Evolutionary conservation across 2,888 invertebrate genomes (phyloP), one percentile per base, ranked within the genome.

Genomic region (Eubasilissa splendida): DNA sequence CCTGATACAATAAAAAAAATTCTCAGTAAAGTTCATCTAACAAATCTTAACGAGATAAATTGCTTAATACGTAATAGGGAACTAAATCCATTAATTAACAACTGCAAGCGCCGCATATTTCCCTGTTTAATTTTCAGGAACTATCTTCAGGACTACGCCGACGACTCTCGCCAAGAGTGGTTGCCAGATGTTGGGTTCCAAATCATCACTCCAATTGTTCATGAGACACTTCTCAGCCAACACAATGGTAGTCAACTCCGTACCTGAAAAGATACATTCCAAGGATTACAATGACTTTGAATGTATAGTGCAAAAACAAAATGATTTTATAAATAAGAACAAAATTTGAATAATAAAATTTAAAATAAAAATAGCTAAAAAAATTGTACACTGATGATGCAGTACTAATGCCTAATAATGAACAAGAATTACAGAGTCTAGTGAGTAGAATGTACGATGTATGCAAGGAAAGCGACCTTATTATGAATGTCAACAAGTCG

Each of bases 151-250:
- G 11, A 81, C 79, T 56, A 50, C 71, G 56, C 66, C 60, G 5
- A 81, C 73, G 3, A 81, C 63, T 58, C 81, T 79, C 12, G 66
- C 66, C 7, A 81, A 73, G 11, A 81, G 56, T 4, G 81, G 81
- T 33, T 79, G 70, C 54, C 76, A 42, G 22, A 81, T 56, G 58
- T 76, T 33, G n/a, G 68, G 12, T 11, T 63, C 52, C 8, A 81
- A 60, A 3, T 76, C 79, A n/a, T 70, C 54, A n/a, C 77, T 70
- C 81, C 81, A 81, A 4, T 56, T 56, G 42, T 76, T 58, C 12
- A 14, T 66, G 33, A 81, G 74, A 58, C 81, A 81, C 7, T 56
- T 42, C 70, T 81, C 81, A 9, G 70, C 65, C 63, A 59, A n/a
- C 0, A 5, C 58, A 2, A 58, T 2, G 58, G 42, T 7, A 42